Percentiles rank a stretch among this genome's conserved stretches.
phyloP scores from a whole-genome alignment of 1,140 invertebrate genomes.

The Ceratoteleas bidentatus region DNA sequence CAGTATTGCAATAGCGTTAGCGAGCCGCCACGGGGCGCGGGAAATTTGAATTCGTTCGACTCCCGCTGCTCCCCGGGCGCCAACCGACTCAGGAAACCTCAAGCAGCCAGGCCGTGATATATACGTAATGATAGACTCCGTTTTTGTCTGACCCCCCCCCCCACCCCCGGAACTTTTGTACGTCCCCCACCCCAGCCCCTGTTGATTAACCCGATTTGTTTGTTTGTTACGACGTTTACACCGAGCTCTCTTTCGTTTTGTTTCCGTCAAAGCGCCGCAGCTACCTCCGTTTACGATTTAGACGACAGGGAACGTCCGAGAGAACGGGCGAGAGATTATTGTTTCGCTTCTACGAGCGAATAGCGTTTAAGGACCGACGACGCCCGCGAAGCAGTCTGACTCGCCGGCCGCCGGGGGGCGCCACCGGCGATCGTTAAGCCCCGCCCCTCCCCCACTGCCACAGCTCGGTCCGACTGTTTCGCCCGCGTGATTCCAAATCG shows the following conservation, averaged over 20 bases:
- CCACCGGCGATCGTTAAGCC: no score
- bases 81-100: conserved; percentile 81
- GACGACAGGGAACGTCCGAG: conserved; percentile 16
- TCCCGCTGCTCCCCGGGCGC: conserved; percentile 5
- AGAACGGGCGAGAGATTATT: conserved; percentile 65
- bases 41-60: no score
- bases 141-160: no score
- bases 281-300: conserved; percentile 73
- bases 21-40: conserved; percentile 47
- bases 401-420: no score
- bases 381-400: conserved; percentile 69
- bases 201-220: conserved; percentile 75
- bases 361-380: conserved; percentile 69
- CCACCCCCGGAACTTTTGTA: no score
- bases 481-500: conserved; percentile 78
- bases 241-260: conserved; percentile 56
- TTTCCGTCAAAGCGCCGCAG: conserved; percentile 73
- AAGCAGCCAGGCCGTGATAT: conserved; percentile 82
- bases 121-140: conserved; percentile 78
- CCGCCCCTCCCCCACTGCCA: conserved; percentile 73
- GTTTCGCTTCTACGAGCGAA: conserved; percentile 70
- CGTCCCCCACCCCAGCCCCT: no score
- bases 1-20: conserved; percentile 81
- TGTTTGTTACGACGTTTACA: conserved; percentile 77
- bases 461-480: conserved; percentile 69